Evolutionary conservation across 30 jellyfish, hydroid and myxozoan genomes (phyloP), one percentile per base, ranked within the genome.

Genomic region (Rhopilema esculentum): DNA sequence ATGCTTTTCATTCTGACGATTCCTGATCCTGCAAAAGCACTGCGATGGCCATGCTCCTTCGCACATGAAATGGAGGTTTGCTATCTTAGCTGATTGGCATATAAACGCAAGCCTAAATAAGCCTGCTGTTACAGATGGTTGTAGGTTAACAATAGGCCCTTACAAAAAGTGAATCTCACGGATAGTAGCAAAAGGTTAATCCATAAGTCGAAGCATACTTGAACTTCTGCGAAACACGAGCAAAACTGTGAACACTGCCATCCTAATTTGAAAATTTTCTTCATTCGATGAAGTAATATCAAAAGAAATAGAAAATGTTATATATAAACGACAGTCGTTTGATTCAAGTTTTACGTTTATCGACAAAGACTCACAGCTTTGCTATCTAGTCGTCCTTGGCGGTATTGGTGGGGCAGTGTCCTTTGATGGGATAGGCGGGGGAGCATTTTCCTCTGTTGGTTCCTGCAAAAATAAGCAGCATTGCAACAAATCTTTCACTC

Each of bases 401-500:
- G 92, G 92, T 15, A 72, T 61, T 16, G 86, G 86, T 16, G 92
- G 92, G 25, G 92, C 80, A 72, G 87, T 72, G 52, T 69, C 87
- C 65, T 84, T 84, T 31, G 87, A 61, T 31, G 92, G 92, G 1
- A 50, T 33, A 7, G 86, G 86, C n/a, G 92, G 92, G 1, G 92
- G 92, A 33, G 81, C 48, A 61, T 20, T 30, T 49, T 84, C 69
- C 31, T 25, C 27, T 9, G 86, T 19, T 16, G 65, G 16, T 71
- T 31, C 92, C 85, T 73, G 67, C 29, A 61, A 32, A n/a, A 16
- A 73, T 17, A 6, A 26, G 49, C 24, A n/a, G 24, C 20, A 64
- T 7, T 64, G n/a, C n/a, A n/a, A n/a, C n/a, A n/a, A n/a, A n/a
- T n/a, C n/a, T n/a, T n/a, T n/a, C n/a, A n/a, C n/a, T n/a, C n/a